Evolutionary conservation across 2,113 vertebrate species (phyloP), one percentile per base, ranked within the genome.

Genomic region (Hippoglossus stenolepis): DNA sequence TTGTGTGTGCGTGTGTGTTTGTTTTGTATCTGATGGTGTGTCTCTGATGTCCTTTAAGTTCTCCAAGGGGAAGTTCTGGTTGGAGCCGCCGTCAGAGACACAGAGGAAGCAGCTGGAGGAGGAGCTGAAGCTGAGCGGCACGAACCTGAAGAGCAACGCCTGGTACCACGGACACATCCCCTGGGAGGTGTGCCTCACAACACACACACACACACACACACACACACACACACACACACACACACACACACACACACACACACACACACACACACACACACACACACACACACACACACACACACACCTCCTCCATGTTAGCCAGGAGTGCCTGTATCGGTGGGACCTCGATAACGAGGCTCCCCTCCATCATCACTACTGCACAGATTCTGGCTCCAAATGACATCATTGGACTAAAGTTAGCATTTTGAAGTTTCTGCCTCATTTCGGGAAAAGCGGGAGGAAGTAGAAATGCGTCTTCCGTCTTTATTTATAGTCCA

Each of bases 131-230:
- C 94, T 97, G 75, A 96, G 94, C 85, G 93, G 96, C 84, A 93
- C 92, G 0, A 93, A 97, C 66, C 94, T 97, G 84, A 96, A 94
- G 83, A 98, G 97, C 90, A 96, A 98, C 0, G 96, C 95, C 72
- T 99, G 97, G 97, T 98, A 99, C 86, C 97, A 99, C 0, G 96
- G 97, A 43, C 93, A 90, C 69, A 96, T 98, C 59, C 96, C 96
- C 31, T 94, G 96, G 5, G 95, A 99, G 97, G 97, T 99, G 80
- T 86, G 90, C 40, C 26, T 4, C 40, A 38, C 6, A 65, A 35
- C 69, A 18, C 40, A 40, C 65, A 49, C 53, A 65, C 73, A 71
- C 82, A 59, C 47, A 72, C 74, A 68, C 65, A 60, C 59, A 63
- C 28, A 23, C 10, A 58, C 64, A 61, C 17, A 59, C 5, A 28